A percentile compares a stretch with the other conserved stretches of the same genome.
phyloP scores from a whole-genome alignment of 2,113 vertebrate genomes.

The Callithrix jacchus region DNA sequence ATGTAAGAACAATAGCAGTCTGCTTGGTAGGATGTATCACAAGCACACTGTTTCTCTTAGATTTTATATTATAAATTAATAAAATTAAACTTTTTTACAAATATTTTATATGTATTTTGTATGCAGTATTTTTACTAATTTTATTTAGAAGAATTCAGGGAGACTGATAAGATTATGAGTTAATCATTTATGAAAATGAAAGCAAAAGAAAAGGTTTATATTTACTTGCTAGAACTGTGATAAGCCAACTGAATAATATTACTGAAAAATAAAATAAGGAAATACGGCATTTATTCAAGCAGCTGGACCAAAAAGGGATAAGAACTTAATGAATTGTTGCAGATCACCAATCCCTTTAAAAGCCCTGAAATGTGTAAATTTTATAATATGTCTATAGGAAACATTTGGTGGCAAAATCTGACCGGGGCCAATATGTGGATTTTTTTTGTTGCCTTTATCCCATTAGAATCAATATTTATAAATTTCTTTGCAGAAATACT shows the following conservation, averaged over 20 bases:
- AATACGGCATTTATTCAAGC: neutral
- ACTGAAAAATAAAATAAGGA: slow-evolving; percentile 36
- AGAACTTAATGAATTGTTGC: neutral
- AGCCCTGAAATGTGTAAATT: neutral
- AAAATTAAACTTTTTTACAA: neutral
- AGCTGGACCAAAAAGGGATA: neutral
- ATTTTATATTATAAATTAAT: neutral
- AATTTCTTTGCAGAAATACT: neutral
- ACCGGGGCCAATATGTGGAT: neutral
- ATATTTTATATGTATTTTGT: neutral
- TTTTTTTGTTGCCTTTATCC: neutral
- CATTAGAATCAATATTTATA: neutral
- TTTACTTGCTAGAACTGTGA: neutral
- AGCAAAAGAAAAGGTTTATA: neutral
- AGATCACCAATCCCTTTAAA: neutral
- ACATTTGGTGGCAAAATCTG: neutral
- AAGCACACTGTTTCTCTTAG: neutral
- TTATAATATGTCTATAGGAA: neutral
- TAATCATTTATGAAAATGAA: neutral
- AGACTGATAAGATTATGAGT: slow-evolving; percentile 13
- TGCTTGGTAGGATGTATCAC: neutral
- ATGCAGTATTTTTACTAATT: neutral
- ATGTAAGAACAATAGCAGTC: fast-evolving
- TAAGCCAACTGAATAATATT: neutral
- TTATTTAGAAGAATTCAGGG: neutral